phyloP scores from a whole-genome alignment of 2,888 invertebrate genomes.

The Plebejus argus region DNA sequence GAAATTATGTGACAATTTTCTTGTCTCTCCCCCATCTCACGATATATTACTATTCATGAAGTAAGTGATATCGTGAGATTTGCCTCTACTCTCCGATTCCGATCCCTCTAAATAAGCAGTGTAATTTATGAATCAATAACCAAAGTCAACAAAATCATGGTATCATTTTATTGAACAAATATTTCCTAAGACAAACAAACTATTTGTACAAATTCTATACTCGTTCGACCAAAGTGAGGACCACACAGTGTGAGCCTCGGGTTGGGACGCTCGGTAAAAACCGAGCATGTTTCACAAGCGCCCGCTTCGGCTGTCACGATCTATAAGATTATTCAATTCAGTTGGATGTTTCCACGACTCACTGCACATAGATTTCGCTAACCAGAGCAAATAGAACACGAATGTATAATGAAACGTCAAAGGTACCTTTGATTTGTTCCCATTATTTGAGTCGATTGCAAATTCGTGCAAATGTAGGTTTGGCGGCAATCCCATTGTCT shows the following conservation, averaged over 20 bases:
- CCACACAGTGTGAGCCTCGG: conserved; percentile 38
- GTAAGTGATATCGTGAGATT: too few relatives aligned
- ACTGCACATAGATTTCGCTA: conserved; percentile 37
- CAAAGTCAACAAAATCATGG: background rate
- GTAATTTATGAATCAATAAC: background rate
- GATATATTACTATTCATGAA: too few relatives aligned
- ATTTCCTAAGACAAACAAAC: background rate
- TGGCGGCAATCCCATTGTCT: conserved; percentile 27
- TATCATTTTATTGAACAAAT: conserved; percentile 13
- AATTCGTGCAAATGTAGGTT: conserved; percentile 27
- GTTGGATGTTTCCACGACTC: conserved; percentile 38
- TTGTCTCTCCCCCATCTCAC: too few relatives aligned
- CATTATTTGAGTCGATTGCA: conserved; percentile 27
- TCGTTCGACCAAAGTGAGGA: conserved; percentile 27
- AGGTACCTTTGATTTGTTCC: conserved; percentile 33
- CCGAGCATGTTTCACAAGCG: conserved; percentile 36
- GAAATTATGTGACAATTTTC: too few relatives aligned
- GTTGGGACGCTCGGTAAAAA: conserved; percentile 33
- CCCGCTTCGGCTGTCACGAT: conserved; percentile 39
- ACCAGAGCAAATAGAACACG: conserved; percentile 38
- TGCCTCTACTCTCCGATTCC: too few relatives aligned
- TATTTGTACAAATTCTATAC: background rate
- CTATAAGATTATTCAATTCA: conserved; percentile 40
- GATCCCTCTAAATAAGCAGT: background rate
- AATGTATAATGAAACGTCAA: conserved; percentile 37